Conservation (phyloP, 1,140 invertebrate species). For the Lepidotrigona ventralis region DNA sequence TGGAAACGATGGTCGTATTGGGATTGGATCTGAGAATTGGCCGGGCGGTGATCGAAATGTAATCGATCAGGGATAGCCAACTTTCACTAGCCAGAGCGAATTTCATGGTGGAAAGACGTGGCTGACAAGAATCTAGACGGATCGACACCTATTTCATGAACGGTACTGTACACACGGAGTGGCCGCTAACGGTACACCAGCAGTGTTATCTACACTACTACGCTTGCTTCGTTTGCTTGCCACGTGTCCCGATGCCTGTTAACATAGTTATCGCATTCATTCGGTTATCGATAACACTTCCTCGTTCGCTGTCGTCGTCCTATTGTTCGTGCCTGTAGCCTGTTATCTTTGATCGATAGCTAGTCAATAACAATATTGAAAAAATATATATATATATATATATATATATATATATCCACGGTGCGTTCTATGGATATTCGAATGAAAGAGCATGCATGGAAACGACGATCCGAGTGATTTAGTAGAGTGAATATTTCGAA, state of each 20-base stretch:
- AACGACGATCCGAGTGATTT: neutral
- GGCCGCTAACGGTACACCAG: conserved; percentile 52
- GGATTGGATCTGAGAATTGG: neutral
- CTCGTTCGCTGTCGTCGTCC: neutral
- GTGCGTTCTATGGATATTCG: neutral
- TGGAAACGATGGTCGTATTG: neutral
- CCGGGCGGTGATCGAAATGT: neutral
- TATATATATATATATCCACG: too few relatives aligned
- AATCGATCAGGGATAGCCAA: neutral
- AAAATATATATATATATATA: too few relatives aligned
- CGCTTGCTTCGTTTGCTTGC: conserved; percentile 14
- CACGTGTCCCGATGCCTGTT: conserved; percentile 53
- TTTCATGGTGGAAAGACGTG: neutral
- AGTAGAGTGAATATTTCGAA: neutral
- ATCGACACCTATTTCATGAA: conserved; percentile 29
- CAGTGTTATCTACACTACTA: conserved; percentile 49
- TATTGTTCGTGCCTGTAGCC: neutral
- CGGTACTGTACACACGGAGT: conserved; percentile 30
- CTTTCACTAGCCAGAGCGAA: conserved; percentile 22
- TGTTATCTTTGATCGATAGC: neutral
- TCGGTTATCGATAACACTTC: conserved; percentile 28
- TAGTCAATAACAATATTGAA: neutral
- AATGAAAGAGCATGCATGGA: neutral
- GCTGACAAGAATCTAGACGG: conserved; percentile 6
- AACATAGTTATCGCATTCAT: conserved; percentile 59